Evolutionary conservation across 2,888 invertebrate genomes (phyloP).

Genomic region (Boloria selene): DNA sequence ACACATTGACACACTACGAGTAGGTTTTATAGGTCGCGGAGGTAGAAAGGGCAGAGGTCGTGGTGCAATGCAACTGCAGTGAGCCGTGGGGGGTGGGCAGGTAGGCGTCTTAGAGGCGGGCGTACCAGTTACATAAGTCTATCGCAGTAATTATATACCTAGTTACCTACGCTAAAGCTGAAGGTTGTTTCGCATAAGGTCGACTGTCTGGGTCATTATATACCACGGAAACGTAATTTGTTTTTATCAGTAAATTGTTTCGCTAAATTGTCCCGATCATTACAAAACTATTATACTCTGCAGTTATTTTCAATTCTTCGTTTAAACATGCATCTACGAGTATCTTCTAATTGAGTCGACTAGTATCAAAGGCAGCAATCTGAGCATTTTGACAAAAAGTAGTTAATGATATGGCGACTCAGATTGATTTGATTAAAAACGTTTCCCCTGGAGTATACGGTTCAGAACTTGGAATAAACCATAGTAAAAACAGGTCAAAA

Average conservation of each 20-base stretch:
- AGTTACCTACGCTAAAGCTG: constrained; percentile 62
- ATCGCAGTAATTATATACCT: constrained; percentile 49
- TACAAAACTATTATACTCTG: constrained; percentile 10
- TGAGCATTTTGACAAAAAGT: too few species aligned
- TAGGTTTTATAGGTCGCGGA: constrained; percentile 45
- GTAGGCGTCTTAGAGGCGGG: constrained; percentile 51
- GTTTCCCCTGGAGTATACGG: too few species aligned
- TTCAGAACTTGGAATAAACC: too few species aligned
- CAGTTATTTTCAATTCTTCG: constrained; percentile 12
- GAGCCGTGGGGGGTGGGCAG: constrained; percentile 48
- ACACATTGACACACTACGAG: constrained; percentile 25
- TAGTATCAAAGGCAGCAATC: too few species aligned
- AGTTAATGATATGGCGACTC: too few species aligned
- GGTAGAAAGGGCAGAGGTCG: constrained; percentile 66
- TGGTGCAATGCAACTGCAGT: constrained; percentile 65
- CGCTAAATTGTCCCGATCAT: constrained; percentile 10
- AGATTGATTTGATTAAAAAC: too few species aligned
- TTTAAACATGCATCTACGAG: too few species aligned
- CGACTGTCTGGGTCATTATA: constrained; percentile 49
- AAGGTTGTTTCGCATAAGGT: constrained; percentile 74
- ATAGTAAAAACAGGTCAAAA: too few species aligned
- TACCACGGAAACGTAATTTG: constrained; percentile 18
- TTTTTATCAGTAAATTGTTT: constrained; percentile 14
- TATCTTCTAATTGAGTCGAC: too few species aligned
- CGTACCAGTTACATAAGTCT: constrained; percentile 41